phyloP scores from a whole-genome alignment of 2,797 vertebrate genomes.

The Crax fasciolata region DNA sequence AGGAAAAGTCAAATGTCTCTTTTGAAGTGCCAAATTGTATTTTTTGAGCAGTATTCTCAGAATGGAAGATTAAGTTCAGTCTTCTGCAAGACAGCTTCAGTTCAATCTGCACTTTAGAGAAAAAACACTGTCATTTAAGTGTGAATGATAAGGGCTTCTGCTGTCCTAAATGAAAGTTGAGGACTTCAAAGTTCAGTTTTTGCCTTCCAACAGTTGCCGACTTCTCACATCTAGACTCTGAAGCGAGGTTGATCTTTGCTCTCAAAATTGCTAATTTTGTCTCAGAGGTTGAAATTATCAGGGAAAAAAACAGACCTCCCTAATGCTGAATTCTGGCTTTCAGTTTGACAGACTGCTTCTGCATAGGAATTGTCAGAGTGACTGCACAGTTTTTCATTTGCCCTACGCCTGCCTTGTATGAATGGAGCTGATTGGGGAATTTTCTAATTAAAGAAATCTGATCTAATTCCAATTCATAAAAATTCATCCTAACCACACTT shows the following conservation, averaged over 20 bases:
- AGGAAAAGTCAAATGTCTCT: conserved; percentile 31
- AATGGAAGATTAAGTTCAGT: conserved; percentile 25
- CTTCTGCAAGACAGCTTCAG: conserved; percentile 25
- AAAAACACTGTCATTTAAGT: neutral
- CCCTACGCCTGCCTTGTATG: accelerated
- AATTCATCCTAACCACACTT: neutral
- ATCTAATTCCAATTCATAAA: neutral
- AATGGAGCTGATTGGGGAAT: neutral
- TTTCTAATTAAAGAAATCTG: neutral
- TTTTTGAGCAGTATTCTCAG: neutral
- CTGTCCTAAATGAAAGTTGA: conserved; percentile 6
- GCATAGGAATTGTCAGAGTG: neutral
- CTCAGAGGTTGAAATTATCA: neutral
- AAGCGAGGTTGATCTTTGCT: conserved; percentile 11
- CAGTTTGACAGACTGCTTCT: neutral
- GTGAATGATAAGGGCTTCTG: neutral
- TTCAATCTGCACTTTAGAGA: neutral
- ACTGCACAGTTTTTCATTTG: neutral
- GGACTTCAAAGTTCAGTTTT: conserved; percentile 40
- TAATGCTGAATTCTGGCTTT: neutral
- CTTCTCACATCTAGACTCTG: conserved; percentile 10
- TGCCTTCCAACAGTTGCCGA: conserved; percentile 7
- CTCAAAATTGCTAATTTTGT: conserved; percentile 10
- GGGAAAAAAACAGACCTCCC: neutral
- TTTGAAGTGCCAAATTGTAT: conserved; percentile 36